Conservation (phyloP, 1,140 invertebrate species). For the Pseudomyrmex concolor region DNA sequence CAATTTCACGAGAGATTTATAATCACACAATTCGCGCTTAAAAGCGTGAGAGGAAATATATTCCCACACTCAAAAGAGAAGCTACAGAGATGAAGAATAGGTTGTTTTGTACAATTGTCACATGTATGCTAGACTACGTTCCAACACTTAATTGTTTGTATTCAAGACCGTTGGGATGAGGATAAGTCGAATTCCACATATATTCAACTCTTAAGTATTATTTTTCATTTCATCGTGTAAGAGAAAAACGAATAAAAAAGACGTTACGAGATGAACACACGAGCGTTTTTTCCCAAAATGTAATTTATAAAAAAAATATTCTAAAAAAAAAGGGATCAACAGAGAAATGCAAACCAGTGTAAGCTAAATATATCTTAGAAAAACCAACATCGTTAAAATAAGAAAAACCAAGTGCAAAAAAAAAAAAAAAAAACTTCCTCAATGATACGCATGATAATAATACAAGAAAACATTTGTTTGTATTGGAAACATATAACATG, state of each 20-base stretch:
- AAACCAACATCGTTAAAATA: too few species aligned
- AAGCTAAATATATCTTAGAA: too few species aligned
- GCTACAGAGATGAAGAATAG: conserved; percentile 10
- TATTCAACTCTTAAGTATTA: conserved; percentile 69
- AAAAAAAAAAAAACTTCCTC: too few species aligned
- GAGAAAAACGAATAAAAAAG: conserved; percentile 44
- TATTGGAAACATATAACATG: too few species aligned
- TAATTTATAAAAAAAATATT: neutral
- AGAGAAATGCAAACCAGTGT: neutral
- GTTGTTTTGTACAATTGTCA: conserved; percentile 51
- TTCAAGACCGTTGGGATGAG: conserved; percentile 48
- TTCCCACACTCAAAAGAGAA: conserved; percentile 5
- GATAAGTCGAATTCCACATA: conserved; percentile 71
- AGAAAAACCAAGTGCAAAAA: too few species aligned
- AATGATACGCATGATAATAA: too few species aligned
- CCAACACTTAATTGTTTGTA: conserved; percentile 34
- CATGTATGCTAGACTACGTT: conserved; percentile 21
- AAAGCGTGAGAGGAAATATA: conserved; percentile 2
- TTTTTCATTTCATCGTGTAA: conserved; percentile 11
- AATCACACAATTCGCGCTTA: conserved; percentile 23
- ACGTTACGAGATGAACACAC: conserved; percentile 16
- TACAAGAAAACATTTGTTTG: too few species aligned
- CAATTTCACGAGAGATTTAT: conserved; percentile 24
- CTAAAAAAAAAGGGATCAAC: conserved; percentile 1
- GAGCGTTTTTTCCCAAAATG: neutral